Percentiles rank a stretch among this genome's conserved stretches.
Conservation (phyloP, 2,797 vertebrate species). For the Melanotaenia boesemani region DNA sequence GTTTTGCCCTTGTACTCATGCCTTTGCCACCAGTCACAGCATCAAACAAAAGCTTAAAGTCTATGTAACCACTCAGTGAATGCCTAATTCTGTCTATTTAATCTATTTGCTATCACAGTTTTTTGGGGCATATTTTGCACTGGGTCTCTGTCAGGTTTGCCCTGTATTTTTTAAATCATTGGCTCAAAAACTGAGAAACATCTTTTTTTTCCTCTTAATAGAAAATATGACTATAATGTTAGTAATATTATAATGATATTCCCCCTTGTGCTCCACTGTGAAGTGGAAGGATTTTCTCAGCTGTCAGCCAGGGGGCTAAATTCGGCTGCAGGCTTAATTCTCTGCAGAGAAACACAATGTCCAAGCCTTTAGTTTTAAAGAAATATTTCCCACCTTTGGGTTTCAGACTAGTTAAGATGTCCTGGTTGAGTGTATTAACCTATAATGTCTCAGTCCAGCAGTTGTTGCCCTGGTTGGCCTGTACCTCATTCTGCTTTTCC, state of each 20-base stretch:
- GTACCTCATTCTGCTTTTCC: constrained; percentile 39
- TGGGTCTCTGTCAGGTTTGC: not conserved
- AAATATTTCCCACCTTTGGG: constrained; percentile 32
- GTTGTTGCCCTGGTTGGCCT: constrained; percentile 54
- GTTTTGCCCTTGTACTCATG: not conserved
- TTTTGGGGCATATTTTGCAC: not conserved
- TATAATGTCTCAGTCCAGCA: constrained; percentile 42
- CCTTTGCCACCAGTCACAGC: constrained; percentile 5
- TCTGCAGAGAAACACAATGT: constrained; percentile 18
- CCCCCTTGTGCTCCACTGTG: constrained; percentile 17
- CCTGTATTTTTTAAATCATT: not conserved
- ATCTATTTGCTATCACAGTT: not conserved
- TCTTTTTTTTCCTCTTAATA: not conserved
- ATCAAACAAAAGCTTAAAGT: constrained; percentile 20
- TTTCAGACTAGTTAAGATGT: constrained; percentile 23
- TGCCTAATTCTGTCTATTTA: not conserved
- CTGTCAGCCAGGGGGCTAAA: constrained; percentile 18
- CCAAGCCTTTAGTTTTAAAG: constrained; percentile 32
- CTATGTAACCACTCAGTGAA: not conserved
- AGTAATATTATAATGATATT: constrained; percentile 3
- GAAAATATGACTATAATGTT: not conserved
- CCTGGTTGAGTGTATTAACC: constrained; percentile 49
- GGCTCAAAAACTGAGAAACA: not conserved
- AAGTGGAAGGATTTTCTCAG: constrained; percentile 19
- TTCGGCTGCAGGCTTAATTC: constrained; percentile 39